Evolutionary conservation across 2,797 vertebrate genomes (phyloP).

Genomic region (Typhlichthys subterraneus): DNA sequence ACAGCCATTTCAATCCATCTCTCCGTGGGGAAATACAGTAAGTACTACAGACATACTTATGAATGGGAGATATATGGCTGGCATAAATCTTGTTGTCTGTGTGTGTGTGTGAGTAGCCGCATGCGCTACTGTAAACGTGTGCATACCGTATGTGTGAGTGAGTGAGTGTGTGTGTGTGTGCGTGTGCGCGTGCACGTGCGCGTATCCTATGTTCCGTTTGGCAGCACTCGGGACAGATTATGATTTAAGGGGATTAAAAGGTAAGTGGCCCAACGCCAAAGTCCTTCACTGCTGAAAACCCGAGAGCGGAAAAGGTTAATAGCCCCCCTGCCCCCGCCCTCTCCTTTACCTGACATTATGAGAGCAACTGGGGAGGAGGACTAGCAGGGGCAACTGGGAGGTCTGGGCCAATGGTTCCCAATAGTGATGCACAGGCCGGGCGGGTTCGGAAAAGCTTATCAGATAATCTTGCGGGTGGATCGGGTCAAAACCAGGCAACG

Average conservation of each 20-base stretch:
- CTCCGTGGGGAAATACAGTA: too few species aligned
- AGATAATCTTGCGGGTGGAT: too few species aligned
- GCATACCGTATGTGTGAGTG: neutral
- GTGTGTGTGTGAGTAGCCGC: too few species aligned
- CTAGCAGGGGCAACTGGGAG: conserved; percentile 5
- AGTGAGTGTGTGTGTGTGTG: conserved; percentile 26
- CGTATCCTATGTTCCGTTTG: conserved; percentile 61
- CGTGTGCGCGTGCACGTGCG: conserved; percentile 34
- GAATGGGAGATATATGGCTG: too few species aligned
- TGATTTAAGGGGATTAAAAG: conserved; percentile 72
- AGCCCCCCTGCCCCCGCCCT: conserved; percentile 59
- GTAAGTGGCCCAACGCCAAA: conserved; percentile 55
- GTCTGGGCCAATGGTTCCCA: too few species aligned
- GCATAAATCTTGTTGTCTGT: too few species aligned
- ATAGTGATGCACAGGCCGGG: too few species aligned
- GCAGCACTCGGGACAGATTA: conserved; percentile 62
- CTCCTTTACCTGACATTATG: conserved; percentile 53
- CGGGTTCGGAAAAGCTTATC: too few species aligned
- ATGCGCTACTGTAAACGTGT: too few species aligned
- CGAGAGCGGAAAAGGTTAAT: conserved; percentile 79
- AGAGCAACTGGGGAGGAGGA: conserved; percentile 43
- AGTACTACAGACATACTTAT: too few species aligned
- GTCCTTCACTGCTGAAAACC: conserved; percentile 69
- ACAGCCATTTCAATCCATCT: too few species aligned
- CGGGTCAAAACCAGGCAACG: too few species aligned